Percentiles rank a stretch among this genome's conserved stretches.
Evolutionary conservation across 2,888 invertebrate genomes (phyloP).

Genomic region (Melanostoma scalare): DNA sequence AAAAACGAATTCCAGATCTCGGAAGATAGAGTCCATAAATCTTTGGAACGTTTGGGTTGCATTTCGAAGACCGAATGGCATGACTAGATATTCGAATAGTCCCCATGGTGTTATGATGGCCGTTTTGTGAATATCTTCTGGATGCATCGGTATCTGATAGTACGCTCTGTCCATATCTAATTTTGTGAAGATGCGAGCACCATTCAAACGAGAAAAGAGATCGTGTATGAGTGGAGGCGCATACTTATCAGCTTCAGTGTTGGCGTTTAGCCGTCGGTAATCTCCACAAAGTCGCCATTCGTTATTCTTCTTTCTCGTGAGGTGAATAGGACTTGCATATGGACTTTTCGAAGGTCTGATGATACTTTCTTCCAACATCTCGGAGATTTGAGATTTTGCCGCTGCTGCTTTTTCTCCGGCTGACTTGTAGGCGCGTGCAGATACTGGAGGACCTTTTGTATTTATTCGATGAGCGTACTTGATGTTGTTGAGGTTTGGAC

Average conservation of each 20-base stretch:
- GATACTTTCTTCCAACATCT: neutral
- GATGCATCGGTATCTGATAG: constrained; percentile 5
- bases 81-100: neutral
- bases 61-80: constrained; percentile 7
- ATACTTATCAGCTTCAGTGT: neutral
- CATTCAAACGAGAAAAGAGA: neutral
- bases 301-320: neutral
- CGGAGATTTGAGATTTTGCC: no score
- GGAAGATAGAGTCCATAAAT: constrained; percentile 20
- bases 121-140: constrained; percentile 4
- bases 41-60: constrained; percentile 12
- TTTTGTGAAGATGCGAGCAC: neutral
- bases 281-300: neutral
- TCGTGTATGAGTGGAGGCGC: neutral
- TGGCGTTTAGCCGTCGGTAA: neutral
- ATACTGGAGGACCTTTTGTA: no score
- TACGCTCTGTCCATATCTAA: neutral
- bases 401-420: no score
- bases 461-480: no score
- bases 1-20: constrained; percentile 4
- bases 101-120: constrained; percentile 8
- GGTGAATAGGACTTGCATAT: neutral
- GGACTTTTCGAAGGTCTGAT: neutral
- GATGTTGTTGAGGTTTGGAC: neutral
- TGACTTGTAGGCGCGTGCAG: no score